A percentile compares a stretch with the other conserved stretches of the same genome.
These are phyloP conservation scores for Gracilinanus agilis DNA, from an alignment of 2,113 vertebrate genomes.

Conservation along the genomic window DNA sequence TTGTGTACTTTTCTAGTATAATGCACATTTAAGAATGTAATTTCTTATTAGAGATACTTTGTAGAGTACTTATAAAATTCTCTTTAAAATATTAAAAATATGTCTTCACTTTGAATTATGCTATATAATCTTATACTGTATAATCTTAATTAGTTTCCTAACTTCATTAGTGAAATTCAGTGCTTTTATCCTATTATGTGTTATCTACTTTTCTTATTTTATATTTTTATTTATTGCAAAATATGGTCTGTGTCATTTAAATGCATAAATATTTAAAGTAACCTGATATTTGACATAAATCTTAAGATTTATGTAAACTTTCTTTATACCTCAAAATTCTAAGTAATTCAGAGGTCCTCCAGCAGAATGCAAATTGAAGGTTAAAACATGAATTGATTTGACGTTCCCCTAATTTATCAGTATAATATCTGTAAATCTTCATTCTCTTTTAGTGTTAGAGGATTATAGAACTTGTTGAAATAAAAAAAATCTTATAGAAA, in stretches of 20 bases:
- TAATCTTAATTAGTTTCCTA: constrained; percentile 27
- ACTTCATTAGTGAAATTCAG: constrained; percentile 12
- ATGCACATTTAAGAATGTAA: constrained; percentile 53
- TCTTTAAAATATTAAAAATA: constrained; percentile 26
- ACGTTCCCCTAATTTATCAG: constrained; percentile 24
- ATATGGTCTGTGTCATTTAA: constrained; percentile 8
- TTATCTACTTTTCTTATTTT: constrained; percentile 36
- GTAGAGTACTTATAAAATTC: constrained; percentile 54
- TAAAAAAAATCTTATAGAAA: neutral
- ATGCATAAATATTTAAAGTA: neutral
- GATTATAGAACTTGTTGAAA: neutral
- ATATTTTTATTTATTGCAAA: constrained; percentile 16
- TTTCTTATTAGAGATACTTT: constrained; percentile 51
- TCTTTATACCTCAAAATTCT: constrained; percentile 34
- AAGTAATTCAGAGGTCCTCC: constrained; percentile 29
- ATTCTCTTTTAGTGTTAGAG: neutral
- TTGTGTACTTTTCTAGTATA: constrained; percentile 75
- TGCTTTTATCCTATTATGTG: constrained; percentile 41
- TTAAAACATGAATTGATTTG: constrained; percentile 56
- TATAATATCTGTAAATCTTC: constrained; percentile 38
- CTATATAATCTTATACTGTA: neutral
- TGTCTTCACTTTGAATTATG: constrained; percentile 39
- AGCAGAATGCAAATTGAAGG: constrained; percentile 44
- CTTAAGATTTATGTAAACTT: constrained; percentile 20
- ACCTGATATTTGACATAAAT: constrained; percentile 34